Base-by-base conservation (phyloP, 2,888 invertebrate species). In the Lysandra coridon region DNA sequence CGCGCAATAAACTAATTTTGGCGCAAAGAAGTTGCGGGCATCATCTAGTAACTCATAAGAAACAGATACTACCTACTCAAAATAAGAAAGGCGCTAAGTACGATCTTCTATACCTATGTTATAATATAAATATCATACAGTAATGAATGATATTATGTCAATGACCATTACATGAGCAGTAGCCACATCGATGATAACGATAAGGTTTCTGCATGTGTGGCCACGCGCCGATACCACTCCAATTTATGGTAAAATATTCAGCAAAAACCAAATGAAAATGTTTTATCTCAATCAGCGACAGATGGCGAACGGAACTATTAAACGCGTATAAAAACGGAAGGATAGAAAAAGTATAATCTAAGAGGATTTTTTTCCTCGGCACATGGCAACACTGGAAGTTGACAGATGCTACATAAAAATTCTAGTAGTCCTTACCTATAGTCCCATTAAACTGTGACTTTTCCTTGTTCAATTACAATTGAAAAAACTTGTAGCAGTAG, bases 281-380 rank as follows among this genome's bases (percentile, higher is more conserved):
- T 76, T 33, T 53, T 33, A 53, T 75, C 75, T 44, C 49, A 75
- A 75, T 75, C 75, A 76, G 33, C 57, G 76, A 53, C 76, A 76
- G 76, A 76, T 76, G 76, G 76, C 76, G 33, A 33, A 76, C 53
- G 76, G 76, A 69, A 69, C 53, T 74, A 74, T 74, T 69, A 69
- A 44, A 74, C 76, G 57, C 49, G 17, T 76, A 53, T 76, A 76
- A 75, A 75, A 75, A 75, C 23, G 53, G 53, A 76, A 53, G 30
- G 76, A 23, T 57, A 76, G 76, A 76, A 76, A 53, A 76, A 57
- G 7, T 37, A 74, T 74, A 37, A 69, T 69, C 69, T 69, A 69
- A 69, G 69, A 14, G 33, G 5, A 17, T 33, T 69, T 69, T 69
- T 64, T 69, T 69, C 33, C 69, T 14, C 14, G 17, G 69, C 69